These are phyloP conservation scores for Xenopus laevis DNA, from an alignment of 2,113 vertebrate genomes.

Conservation along the genomic window DNA sequence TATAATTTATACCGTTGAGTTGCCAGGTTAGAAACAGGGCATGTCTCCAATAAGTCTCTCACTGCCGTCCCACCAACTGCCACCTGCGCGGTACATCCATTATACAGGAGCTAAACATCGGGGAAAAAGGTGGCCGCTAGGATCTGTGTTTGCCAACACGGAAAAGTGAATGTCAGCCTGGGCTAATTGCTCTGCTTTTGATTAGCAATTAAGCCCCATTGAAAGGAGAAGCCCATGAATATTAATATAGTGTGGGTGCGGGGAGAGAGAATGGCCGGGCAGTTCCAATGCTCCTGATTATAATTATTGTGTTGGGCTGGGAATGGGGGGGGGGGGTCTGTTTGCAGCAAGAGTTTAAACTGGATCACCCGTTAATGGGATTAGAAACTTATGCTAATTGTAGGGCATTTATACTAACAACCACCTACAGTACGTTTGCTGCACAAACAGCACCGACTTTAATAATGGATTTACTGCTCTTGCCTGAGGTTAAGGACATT, in stretches of 20 bases:
- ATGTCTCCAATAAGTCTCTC: neutral
- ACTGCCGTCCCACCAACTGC: neutral
- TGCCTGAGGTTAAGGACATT: no score
- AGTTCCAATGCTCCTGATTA: constrained; percentile 9
- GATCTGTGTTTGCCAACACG: constrained; percentile 26
- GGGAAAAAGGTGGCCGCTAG: neutral
- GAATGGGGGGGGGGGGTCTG: constrained; percentile 4
- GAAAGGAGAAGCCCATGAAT: constrained; percentile 19
- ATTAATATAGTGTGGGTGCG: neutral
- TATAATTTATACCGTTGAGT: neutral
- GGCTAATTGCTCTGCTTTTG: constrained; percentile 29
- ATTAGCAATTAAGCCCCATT: constrained; percentile 39
- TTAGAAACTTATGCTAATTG: constrained; percentile 43
- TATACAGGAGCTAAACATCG: neutral
- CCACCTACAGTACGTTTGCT: constrained; percentile 6
- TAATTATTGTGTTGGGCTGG: constrained; percentile 18
- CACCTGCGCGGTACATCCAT: neutral
- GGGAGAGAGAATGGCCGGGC: neutral
- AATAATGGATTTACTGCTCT: neutral
- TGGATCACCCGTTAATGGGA: constrained; percentile 35
- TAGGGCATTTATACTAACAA: constrained; percentile 23
- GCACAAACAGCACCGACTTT: neutral
- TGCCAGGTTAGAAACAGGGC: neutral
- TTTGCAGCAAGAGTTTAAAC: constrained; percentile 4
- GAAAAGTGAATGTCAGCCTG: constrained; percentile 2